Conservation (phyloP, 2,113 vertebrate species). For the Catharus minimus region DNA sequence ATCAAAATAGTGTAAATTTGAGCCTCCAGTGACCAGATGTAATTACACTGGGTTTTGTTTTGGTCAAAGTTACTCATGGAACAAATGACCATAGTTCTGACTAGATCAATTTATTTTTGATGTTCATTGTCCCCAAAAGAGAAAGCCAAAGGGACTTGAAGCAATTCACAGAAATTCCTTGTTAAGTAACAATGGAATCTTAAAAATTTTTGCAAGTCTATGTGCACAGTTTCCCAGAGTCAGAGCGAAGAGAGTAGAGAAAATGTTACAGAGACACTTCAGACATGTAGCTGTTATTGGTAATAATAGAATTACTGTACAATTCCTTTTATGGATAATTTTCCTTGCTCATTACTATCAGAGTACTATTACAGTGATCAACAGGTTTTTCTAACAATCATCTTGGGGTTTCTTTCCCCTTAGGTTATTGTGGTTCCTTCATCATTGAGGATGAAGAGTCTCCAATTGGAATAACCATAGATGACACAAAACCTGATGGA, state of each 20-base stretch:
- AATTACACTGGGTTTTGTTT: not conserved
- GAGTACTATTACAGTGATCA: not conserved
- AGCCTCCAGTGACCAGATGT: not conserved
- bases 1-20: not conserved
- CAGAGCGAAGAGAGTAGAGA: not conserved
- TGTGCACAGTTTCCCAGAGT: not conserved
- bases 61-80: not conserved
- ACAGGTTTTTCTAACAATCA: not conserved
- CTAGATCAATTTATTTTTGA: not conserved
- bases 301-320: not conserved
- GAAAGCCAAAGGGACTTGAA: not conserved
- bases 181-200: not conserved
- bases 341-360: not conserved
- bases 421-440: constrained; percentile 90
- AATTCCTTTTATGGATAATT: not conserved
- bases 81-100: not conserved
- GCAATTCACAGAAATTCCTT: not conserved
- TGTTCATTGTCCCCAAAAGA: not conserved
- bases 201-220: not conserved
- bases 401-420: not conserved
- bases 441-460: constrained; percentile 90
- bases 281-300: not conserved
- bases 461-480: constrained; percentile 89
- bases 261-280: not conserved
- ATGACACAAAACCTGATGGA: constrained; percentile 94